Evolutionary conservation across 2,888 invertebrate species (phyloP).

Genomic region (Thereva nobilitata): DNA sequence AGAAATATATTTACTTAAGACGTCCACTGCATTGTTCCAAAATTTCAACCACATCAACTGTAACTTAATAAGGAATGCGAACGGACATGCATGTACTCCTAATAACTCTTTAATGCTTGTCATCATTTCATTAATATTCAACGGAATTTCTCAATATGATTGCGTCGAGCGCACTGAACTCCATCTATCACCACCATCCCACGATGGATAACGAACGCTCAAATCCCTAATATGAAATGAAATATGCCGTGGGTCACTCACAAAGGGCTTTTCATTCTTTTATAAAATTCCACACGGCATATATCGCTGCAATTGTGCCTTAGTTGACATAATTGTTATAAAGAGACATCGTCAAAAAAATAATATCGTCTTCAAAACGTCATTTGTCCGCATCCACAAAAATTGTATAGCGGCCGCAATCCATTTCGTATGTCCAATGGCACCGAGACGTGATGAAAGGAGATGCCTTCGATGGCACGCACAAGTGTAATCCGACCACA

Average conservation of each 20-base stretch:
- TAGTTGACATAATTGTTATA: slow-evolving; percentile 34
- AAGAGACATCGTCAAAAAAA: slow-evolving; percentile 28
- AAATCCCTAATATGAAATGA: slow-evolving; percentile 30
- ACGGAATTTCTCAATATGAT: slow-evolving; percentile 27
- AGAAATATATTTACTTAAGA: too few species aligned
- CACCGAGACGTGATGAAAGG: slow-evolving; percentile 12
- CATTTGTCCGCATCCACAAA: slow-evolving; percentile 28
- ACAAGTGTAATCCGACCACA: slow-evolving; percentile 37
- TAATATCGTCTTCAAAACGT: slow-evolving; percentile 27
- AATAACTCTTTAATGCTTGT: slow-evolving; percentile 18
- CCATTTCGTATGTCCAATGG: slow-evolving; percentile 1
- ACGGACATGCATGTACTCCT: slow-evolving; percentile 14
- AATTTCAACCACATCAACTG: too few species aligned
- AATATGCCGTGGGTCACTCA: not conserved
- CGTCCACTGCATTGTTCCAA: too few species aligned
- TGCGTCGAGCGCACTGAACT: slow-evolving; percentile 26
- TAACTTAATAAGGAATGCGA: too few species aligned
- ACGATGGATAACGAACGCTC: slow-evolving; percentile 6
- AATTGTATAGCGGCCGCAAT: slow-evolving; percentile 31
- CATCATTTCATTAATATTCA: slow-evolving; percentile 22
- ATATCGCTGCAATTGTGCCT: slow-evolving; percentile 12
- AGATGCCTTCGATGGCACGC: slow-evolving; percentile 19
- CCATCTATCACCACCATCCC: slow-evolving; percentile 25
- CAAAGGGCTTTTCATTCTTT: slow-evolving; percentile 28
- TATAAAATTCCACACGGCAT: slow-evolving; percentile 21